Conservation (phyloP, 2,113 vertebrate species). For the Ctenodactylus gundi region DNA sequence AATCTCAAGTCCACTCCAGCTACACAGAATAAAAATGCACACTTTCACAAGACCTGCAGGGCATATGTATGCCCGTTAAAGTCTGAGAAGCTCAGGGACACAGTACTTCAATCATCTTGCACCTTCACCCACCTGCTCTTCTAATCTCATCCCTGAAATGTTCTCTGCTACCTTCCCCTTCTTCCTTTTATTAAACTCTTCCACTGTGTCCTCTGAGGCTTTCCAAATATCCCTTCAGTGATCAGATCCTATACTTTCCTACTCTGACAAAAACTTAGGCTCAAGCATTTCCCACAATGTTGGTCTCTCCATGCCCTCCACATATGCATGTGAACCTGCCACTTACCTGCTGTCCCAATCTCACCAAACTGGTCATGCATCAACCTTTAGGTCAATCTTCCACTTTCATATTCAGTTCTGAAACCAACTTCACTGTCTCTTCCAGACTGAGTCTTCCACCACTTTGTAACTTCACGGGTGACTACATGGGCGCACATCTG, state of each 20-base stretch:
- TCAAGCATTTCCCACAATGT: neutral
- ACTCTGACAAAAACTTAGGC: neutral
- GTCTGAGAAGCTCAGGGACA: neutral
- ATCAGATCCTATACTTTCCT: neutral
- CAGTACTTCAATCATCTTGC: neutral
- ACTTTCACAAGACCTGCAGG: neutral
- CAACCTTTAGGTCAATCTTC: neutral
- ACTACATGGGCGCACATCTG: neutral
- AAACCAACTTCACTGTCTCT: neutral
- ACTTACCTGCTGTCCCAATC: neutral
- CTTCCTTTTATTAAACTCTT: neutral
- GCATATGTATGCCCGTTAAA: neutral
- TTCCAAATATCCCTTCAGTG: neutral
- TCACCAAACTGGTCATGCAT: neutral
- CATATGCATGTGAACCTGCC: too few relatives aligned
- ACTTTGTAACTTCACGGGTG: neutral
- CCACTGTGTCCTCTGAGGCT: neutral
- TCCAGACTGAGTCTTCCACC: neutral
- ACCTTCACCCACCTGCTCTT: neutral
- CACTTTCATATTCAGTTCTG: neutral
- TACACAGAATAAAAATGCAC: accelerated
- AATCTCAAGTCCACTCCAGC: neutral
- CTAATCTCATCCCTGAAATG: neutral
- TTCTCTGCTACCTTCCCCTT: neutral
- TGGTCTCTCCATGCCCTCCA: neutral